A percentile compares a stretch with the other conserved stretches of the same genome.
These are phyloP conservation scores for Labeo calbasu DNA, from an alignment of 2,797 vertebrate species.

Conservation along the genomic window DNA sequence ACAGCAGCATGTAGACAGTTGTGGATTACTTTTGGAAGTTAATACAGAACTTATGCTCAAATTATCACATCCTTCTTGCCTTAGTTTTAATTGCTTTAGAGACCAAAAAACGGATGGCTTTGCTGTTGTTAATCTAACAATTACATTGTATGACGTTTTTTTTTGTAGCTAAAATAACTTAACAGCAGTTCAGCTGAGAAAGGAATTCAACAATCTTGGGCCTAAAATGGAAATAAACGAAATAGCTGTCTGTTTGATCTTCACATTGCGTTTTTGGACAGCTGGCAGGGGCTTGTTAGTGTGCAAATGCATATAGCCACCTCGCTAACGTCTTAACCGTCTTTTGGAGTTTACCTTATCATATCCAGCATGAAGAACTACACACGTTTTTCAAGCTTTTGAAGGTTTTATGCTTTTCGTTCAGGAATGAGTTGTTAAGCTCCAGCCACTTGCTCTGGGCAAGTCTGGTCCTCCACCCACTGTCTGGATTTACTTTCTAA, in stretches of 20 bases:
- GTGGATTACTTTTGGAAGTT: neutral
- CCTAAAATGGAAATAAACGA: slow-evolving; percentile 26
- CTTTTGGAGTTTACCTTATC: slow-evolving; percentile 24
- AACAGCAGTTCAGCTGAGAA: slow-evolving; percentile 19
- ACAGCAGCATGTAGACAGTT: neutral
- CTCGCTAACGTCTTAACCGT: neutral
- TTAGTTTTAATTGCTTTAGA: neutral
- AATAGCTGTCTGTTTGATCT: slow-evolving; percentile 21
- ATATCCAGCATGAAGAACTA: slow-evolving; percentile 19
- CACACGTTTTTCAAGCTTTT: slow-evolving; percentile 22
- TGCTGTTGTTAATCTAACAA: neutral
- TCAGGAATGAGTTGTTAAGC: slow-evolving; percentile 32
- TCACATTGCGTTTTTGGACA: neutral
- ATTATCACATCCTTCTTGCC: slow-evolving; percentile 11
- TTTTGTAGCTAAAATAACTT: neutral
- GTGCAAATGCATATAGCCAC: neutral
- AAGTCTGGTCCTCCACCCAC: slow-evolving; percentile 36
- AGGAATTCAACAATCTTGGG: slow-evolving; percentile 21
- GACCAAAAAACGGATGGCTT: neutral
- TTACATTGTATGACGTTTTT: neutral
- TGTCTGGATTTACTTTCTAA: slow-evolving; percentile 46
- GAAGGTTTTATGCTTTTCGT: slow-evolving; percentile 24
- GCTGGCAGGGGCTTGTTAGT: neutral
- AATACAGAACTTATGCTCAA: neutral
- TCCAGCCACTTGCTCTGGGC: slow-evolving; percentile 31